A percentile compares a stretch with the other conserved stretches of the same genome.
phyloP scores from a whole-genome alignment of 2,888 invertebrate species.

The Nineta flava region DNA sequence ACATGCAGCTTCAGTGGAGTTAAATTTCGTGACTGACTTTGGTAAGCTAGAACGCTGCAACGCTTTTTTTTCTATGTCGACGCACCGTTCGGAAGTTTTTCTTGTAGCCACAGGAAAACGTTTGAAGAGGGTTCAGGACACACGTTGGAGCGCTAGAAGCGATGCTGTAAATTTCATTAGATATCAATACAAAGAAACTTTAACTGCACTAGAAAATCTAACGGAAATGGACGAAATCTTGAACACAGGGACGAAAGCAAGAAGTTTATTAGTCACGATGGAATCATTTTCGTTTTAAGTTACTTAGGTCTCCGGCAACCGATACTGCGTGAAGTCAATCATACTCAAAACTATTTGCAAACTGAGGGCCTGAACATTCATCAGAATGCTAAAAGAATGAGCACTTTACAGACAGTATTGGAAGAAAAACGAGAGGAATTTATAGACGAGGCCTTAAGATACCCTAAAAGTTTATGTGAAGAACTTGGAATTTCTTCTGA shows the following conservation, averaged over 20 bases:
- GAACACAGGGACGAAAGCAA: too few species aligned
- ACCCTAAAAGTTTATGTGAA: too few species aligned
- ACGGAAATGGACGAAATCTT: constrained; percentile 10
- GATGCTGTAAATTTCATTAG: constrained; percentile 9
- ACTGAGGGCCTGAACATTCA: too few species aligned
- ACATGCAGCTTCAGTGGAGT: constrained; percentile 7
- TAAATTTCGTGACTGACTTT: constrained; percentile 8
- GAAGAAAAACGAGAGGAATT: constrained; percentile 3
- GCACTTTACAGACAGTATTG: constrained; percentile 2
- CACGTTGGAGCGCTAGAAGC: too few species aligned
- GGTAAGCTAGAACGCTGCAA: constrained; percentile 11
- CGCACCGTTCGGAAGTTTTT: constrained; percentile 13
- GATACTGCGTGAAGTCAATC: too few species aligned
- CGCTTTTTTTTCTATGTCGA: constrained; percentile 13
- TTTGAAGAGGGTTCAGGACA: constrained; percentile 12
- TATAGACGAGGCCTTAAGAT: too few species aligned
- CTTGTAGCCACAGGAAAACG: constrained; percentile 12
- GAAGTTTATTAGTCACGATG: constrained; percentile 7
- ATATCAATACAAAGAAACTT: constrained; percentile 10
- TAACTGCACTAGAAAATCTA: constrained; percentile 10
- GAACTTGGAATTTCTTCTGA: too few species aligned
- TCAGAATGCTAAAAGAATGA: constrained; percentile 7
- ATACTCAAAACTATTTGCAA: too few species aligned
- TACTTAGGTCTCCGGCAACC: too few species aligned
- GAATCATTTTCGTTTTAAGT: too few species aligned